phyloP scores from a whole-genome alignment of 1,140 invertebrate species.

The Dinoponera quadriceps region DNA sequence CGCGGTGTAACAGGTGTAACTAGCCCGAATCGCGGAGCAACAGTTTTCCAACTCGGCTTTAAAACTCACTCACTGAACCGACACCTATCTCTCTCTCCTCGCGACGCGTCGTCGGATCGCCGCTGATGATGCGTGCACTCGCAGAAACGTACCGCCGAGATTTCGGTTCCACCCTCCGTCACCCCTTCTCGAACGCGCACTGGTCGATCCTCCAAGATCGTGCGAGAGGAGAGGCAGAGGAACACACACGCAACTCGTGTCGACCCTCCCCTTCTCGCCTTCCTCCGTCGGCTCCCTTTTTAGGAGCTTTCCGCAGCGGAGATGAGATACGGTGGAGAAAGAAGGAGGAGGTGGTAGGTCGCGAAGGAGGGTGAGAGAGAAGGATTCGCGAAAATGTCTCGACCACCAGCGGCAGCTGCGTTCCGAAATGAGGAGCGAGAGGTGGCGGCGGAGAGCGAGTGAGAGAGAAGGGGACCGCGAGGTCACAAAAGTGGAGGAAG shows the following conservation, averaged over 20 bases:
- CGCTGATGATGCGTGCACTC: not conserved
- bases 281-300: conserved; percentile 55
- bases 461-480: not conserved
- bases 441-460: conserved; percentile 10
- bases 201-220: conserved; percentile 74
- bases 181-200: conserved; percentile 70
- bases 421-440: conserved; percentile 71
- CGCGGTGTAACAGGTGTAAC: conserved; percentile 67
- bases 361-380: conserved; percentile 48
- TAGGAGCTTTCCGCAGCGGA: conserved; percentile 58
- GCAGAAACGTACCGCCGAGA: conserved; percentile 23
- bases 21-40: conserved; percentile 26
- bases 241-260: conserved; percentile 65
- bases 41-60: conserved; percentile 26
- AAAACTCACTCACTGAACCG: conserved; percentile 36
- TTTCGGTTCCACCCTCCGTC: conserved; percentile 63
- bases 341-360: conserved; percentile 26
- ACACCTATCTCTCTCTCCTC: not conserved
- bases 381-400: conserved; percentile 73
- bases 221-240: conserved; percentile 60
- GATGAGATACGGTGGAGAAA: conserved; percentile 33
- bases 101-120: not conserved
- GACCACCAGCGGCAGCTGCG: conserved; percentile 73
- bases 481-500: conserved; percentile 75
- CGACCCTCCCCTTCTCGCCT: conserved; percentile 30